Base-by-base conservation (phyloP, 2,797 vertebrate genomes). In the Protonibea diacanthus region DNA sequence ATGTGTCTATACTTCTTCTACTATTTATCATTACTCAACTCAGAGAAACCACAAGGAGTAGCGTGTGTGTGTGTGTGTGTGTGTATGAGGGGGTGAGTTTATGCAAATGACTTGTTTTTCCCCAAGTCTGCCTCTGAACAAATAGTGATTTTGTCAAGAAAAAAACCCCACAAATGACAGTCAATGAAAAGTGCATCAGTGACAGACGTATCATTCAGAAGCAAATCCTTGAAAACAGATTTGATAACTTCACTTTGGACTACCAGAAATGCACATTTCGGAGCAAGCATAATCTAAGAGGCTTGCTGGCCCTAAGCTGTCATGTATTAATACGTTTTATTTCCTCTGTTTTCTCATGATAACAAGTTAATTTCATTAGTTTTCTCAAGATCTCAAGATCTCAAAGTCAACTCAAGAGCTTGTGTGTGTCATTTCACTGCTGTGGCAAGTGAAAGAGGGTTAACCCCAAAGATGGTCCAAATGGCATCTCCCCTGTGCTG, bases 211-310 rank as follows among this genome's bases (percentile, higher is more conserved):
- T 85, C 68, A 86, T 78, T 82, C 75, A 78, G 63, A 80, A 58
- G 80, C 71, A 86, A 87, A 88, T 89, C 82, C 78, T 74, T 75
- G 71, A 88, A 38, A 89, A 83, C 75, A 78, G 83, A 77, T 92
- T 82, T 88, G 75, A 88, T 85, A 78, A 86, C 80, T 67, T 63
- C 82, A 80, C 84, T 86, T 85, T 79, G 61, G 63, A 49, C 67
- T 64, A 85, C 51, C 76, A 86, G 82, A 90, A 86, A 68, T 40
- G 66, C 57, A 85, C 67, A 78, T 79, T 86, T 77, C 66, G 42
- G 23, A 57, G 53, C 69, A 51, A 12, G 59, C 52, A 75, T 82
- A 86, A 88, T 82, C 71, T 76, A 76, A 87, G 67, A 88, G 63
- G 83, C 81, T 85, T 75, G 76, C 61, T 51, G 55, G 29, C 29